Evolutionary conservation across 2,113 vertebrate species (phyloP).

Genomic region (Cettia cetti): DNA sequence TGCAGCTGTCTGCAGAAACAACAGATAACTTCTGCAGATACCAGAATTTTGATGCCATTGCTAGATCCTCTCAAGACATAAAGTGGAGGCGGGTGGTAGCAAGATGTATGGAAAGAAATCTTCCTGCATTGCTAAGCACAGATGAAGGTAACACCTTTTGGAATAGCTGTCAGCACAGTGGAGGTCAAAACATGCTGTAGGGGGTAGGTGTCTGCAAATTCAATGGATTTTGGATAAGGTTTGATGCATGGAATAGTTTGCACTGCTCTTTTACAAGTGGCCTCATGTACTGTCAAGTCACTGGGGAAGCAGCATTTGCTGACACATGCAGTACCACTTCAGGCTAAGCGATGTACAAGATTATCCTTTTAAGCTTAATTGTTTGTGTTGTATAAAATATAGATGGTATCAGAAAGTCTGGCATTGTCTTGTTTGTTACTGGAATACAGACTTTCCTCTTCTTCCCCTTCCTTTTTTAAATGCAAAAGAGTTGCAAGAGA

Average conservation of each 20-base stretch:
- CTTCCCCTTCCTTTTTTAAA: not conserved
- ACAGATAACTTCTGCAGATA: not conserved
- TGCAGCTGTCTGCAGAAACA: not conserved
- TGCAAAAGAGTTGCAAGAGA: not conserved
- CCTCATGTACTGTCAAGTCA: not conserved
- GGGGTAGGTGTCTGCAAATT: not conserved
- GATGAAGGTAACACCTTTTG: not conserved
- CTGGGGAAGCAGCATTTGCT: conserved; percentile 33
- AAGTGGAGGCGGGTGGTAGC: not conserved
- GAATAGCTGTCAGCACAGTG: not conserved
- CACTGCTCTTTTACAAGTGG: not conserved
- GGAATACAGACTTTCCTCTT: not conserved
- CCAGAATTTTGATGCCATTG: not conserved
- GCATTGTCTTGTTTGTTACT: not conserved
- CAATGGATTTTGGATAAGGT: not conserved
- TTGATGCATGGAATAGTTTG: not conserved
- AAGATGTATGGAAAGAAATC: not conserved
- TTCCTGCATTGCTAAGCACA: not conserved
- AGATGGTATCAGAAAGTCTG: not conserved
- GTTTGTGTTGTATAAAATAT: conserved; percentile 45
- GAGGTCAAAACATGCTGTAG: not conserved
- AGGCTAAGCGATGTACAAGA: conserved; percentile 21
- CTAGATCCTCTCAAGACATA: not conserved
- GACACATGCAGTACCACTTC: conserved; percentile 4
- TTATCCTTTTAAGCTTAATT: conserved; percentile 52